phyloP scores from a whole-genome alignment of 2,797 vertebrate genomes.

The Ceryle rudis region DNA sequence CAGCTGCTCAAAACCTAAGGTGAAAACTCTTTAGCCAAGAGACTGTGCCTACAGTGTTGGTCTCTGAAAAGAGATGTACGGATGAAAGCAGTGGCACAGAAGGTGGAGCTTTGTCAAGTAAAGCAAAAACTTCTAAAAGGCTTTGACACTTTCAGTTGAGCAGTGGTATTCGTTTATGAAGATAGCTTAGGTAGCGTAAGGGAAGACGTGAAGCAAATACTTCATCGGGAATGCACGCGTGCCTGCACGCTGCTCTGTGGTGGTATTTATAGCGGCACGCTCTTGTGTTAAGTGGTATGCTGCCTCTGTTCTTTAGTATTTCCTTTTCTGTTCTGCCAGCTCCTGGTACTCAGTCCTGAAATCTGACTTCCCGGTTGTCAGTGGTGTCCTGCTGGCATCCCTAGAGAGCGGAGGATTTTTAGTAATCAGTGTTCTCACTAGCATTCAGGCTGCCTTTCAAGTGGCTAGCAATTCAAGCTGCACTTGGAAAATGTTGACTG shows the following conservation, averaged over 20 bases:
- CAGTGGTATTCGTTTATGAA: not conserved
- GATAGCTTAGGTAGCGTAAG: not conserved
- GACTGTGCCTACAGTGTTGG: not conserved
- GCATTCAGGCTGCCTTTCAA: not conserved
- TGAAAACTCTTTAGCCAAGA: not conserved
- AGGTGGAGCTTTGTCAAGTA: not conserved
- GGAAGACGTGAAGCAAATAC: not conserved
- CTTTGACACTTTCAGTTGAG: not conserved
- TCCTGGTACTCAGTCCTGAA: not conserved
- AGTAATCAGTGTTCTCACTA: not conserved
- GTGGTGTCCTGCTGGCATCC: not conserved
- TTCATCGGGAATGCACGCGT: not conserved
- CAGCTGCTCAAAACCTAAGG: not conserved
- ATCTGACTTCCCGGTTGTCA: not conserved
- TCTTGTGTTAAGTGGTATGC: not conserved
- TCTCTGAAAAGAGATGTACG: no score
- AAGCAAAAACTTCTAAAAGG: not conserved
- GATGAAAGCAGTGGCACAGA: not conserved
- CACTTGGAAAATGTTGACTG: not conserved
- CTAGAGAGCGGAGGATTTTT: not conserved
- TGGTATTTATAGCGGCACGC: not conserved
- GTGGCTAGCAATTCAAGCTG: not conserved
- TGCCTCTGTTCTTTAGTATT: not conserved
- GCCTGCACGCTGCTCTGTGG: not conserved
- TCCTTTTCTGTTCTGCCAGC: not conserved